Base-by-base conservation (phyloP, 2,888 invertebrate species). In the Gymnoscelis rufifasciata region DNA sequence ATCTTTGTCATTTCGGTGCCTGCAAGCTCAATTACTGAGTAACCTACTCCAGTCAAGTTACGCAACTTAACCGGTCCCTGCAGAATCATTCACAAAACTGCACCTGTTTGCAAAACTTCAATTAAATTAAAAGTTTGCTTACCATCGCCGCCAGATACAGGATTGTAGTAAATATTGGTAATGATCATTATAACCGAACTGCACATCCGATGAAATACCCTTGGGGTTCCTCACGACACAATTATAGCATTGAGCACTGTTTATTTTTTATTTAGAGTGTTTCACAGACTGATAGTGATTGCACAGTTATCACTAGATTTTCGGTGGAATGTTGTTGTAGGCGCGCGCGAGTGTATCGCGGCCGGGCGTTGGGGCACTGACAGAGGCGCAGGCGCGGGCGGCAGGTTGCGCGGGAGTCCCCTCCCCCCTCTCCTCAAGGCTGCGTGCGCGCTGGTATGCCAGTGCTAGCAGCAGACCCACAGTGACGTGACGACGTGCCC, bases 401-500 rank as follows among this genome's bases (percentile, higher is more conserved):
- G 31, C 74, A 81, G 83, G 83, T 73, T 80, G 82, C 78, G 77
- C 74, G 73, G 78, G 74, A 71, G 71, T 67, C 64, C 57, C 66
- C 24, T 66, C 62, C 40, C 69, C 60, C 51, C 61, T 52, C 64
- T 57, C 56, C 54, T 47, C 63, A 57, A 55, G 66, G 60, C 66
- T 43, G 54, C 71, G 68, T 67, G 68, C 56, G 65, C 42, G 36
- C 19, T 31, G 43, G 38, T n/a, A 15, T 31, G 31, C 8, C 46
- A 35, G 12, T 19, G 11, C 30, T 26, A 15, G 48, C 46, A 43
- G 61, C 65, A 65, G 64, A 74, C 75, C 75, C 81, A 83, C 74
- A 81, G 81, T 84, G 84, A 84, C 86, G 83, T 86, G 86, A 87
- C 83, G 83, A 84, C 80, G 70, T 86, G 83, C 83, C 87, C 87